phyloP scores from a whole-genome alignment of 2,888 invertebrate species.

The Ormyrus rosae region DNA sequence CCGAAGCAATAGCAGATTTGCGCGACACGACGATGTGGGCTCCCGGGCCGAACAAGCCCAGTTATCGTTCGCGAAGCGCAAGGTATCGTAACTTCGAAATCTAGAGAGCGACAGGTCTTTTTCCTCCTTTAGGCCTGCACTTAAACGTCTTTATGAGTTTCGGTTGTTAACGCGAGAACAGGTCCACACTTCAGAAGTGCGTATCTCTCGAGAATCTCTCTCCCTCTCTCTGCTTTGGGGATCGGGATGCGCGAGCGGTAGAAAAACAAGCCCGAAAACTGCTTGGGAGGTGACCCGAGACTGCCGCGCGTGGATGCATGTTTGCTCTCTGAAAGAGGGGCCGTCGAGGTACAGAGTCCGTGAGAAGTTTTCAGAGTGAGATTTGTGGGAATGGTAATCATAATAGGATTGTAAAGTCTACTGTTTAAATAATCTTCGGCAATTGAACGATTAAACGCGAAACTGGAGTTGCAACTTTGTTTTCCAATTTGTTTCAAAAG shows the following conservation, averaged over 20 bases:
- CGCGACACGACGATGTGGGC: neutral
- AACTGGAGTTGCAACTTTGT: too few species aligned
- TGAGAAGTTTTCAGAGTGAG: too few species aligned
- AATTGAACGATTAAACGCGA: too few species aligned
- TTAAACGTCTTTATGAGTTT: constrained; percentile 75
- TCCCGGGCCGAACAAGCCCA: constrained; percentile 28
- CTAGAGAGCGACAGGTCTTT: constrained; percentile 51
- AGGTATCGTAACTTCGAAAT: constrained; percentile 62
- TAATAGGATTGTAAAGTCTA: too few species aligned
- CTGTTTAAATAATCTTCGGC: too few species aligned
- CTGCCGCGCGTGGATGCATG: neutral
- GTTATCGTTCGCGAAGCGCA: constrained; percentile 27
- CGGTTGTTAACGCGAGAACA: constrained; percentile 74
- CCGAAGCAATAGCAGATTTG: neutral
- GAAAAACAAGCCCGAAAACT: constrained; percentile 35
- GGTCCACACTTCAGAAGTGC: constrained; percentile 59
- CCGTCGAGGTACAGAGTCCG: too few species aligned
- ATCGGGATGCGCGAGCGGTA: constrained; percentile 12
- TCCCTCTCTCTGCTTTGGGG: constrained; percentile 1
- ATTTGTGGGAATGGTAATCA: too few species aligned
- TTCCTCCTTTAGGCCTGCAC: constrained; percentile 61
- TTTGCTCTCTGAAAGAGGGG: too few species aligned
- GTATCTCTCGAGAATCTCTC: constrained; percentile 59
- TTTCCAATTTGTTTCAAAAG: too few species aligned
- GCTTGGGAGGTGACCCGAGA: neutral